Percentiles rank a stretch among this genome's conserved stretches.
Evolutionary conservation across 1,140 invertebrate genomes (phyloP).

Genomic region (Laodelphax striatellus): DNA sequence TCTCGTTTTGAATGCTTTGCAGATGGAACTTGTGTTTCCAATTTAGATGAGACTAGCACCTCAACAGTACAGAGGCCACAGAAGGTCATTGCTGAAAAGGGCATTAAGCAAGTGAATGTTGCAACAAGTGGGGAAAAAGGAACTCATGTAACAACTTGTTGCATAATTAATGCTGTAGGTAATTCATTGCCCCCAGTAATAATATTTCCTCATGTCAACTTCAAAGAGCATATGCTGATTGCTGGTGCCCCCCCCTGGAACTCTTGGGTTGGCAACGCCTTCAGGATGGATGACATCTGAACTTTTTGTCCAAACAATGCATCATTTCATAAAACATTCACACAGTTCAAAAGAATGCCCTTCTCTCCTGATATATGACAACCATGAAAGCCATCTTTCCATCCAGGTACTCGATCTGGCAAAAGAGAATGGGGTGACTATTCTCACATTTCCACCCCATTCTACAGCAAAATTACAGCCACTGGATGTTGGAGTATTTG

Average conservation of each 20-base stretch:
- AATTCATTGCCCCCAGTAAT: slow-evolving; percentile 25
- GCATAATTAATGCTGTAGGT: slow-evolving; percentile 22
- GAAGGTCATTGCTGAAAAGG: too few species aligned
- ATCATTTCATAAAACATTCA: not conserved
- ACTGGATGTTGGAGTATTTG: not conserved
- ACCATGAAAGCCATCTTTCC: not conserved
- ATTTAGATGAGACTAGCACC: too few species aligned
- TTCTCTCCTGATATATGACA: not conserved
- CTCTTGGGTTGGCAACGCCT: not conserved
- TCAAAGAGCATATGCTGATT: not conserved
- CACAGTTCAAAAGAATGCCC: not conserved
- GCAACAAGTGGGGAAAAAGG: slow-evolving; percentile 23
- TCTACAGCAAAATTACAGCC: not conserved
- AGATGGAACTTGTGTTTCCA: too few species aligned
- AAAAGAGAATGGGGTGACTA: not conserved
- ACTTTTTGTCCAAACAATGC: not conserved
- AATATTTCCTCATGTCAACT: slow-evolving; percentile 24
- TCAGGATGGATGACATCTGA: not conserved
- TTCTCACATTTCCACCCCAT: not conserved
- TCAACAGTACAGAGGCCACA: too few species aligned
- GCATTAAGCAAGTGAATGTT: slow-evolving; percentile 23
- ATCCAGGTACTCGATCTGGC: not conserved
- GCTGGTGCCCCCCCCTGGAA: not conserved
- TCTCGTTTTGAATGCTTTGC: too few species aligned
- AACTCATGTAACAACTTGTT: slow-evolving; percentile 22